Conservation (phyloP, 2,888 invertebrate species). For the Ecliptopera silaceata region DNA sequence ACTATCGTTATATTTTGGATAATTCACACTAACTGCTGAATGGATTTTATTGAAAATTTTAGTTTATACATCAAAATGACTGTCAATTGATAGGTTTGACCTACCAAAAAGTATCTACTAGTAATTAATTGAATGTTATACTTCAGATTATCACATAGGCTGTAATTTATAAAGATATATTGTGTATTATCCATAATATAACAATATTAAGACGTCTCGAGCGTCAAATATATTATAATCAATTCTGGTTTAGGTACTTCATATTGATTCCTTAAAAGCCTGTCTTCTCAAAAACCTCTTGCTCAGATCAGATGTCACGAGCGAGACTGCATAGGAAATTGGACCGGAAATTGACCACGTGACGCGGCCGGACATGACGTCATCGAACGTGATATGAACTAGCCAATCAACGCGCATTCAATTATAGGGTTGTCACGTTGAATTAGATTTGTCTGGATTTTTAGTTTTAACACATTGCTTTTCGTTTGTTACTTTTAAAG, state of each 20-base stretch:
- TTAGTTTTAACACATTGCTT: conserved; percentile 24
- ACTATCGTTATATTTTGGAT: no score
- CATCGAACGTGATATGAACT: conserved; percentile 69
- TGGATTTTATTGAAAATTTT: no score
- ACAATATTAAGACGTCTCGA: no score
- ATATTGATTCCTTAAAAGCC: conserved; percentile 33
- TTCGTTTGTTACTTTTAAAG: conserved; percentile 8
- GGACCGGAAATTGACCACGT: conserved; percentile 75
- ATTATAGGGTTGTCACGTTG: conserved; percentile 56
- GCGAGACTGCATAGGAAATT: conserved; percentile 68
- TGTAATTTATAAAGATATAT: no score
- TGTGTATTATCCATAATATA: no score
- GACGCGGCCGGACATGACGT: conserved; percentile 69
- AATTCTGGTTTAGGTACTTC: neutral
- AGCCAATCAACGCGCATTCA: conserved; percentile 73
- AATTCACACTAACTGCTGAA: no score
- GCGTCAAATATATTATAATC: no score
- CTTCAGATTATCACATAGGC: no score
- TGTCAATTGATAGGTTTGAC: no score
- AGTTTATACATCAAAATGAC: no score
- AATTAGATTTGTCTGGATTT: conserved; percentile 43
- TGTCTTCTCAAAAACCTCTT: conserved; percentile 30
- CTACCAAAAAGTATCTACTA: no score
- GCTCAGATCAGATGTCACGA: conserved; percentile 48
- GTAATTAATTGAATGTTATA: no score